Conservation (phyloP, 2,113 vertebrate genomes). For the Dipodomys merriami region DNA sequence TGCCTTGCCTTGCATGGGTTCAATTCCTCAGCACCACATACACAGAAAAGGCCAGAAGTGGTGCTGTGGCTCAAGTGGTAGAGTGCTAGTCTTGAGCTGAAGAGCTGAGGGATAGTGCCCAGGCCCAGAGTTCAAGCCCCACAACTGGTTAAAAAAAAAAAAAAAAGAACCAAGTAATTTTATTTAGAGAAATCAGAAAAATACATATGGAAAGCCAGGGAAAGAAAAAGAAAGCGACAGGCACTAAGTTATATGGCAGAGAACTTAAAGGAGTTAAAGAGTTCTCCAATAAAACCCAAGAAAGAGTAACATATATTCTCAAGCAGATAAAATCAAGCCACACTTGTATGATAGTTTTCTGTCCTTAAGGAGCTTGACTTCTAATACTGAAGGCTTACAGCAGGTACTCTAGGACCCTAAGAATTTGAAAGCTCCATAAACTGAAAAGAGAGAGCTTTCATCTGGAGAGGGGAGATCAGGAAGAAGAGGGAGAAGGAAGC, state of each 20-base stretch:
- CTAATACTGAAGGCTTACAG: neutral
- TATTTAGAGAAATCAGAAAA: conserved; percentile 35
- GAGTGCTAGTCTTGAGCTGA: too few relatives aligned
- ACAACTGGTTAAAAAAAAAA: too few relatives aligned
- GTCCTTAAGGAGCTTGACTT: neutral
- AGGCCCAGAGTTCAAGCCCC: too few relatives aligned
- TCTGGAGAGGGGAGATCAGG: neutral
- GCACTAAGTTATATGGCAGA: neutral
- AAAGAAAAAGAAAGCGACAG: neutral
- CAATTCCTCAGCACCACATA: too few relatives aligned
- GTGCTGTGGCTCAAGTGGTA: too few relatives aligned
- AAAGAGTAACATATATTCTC: neutral
- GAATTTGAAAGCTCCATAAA: neutral
- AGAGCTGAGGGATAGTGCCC: too few relatives aligned
- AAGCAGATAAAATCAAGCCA: neutral
- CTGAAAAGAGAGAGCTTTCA: too few relatives aligned
- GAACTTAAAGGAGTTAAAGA: neutral
- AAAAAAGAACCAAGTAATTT: conserved; percentile 24
- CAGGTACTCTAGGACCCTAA: neutral
- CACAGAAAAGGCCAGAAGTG: too few relatives aligned
- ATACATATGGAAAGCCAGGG: neutral
- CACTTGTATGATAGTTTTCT: neutral
- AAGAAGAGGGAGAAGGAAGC: neutral
- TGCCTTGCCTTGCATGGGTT: too few relatives aligned
- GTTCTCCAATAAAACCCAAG: neutral